Conservation (phyloP, 2,113 vertebrate species). For the Haplochromis burtoni region DNA sequence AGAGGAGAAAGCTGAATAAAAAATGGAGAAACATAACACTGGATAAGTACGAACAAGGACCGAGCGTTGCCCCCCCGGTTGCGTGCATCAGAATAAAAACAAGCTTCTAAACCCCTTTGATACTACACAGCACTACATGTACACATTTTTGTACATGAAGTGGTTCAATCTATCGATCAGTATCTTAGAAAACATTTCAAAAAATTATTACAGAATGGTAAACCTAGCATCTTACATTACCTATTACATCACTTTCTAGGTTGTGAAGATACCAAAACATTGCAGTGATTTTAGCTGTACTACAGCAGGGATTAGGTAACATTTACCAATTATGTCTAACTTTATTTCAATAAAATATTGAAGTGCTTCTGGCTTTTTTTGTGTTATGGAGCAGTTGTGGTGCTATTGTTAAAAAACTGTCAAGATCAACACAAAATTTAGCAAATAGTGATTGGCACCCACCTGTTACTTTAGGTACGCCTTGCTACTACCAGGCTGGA, state of each 20-base stretch:
- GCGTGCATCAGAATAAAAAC: background rate
- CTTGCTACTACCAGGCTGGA: background rate
- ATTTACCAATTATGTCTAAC: background rate
- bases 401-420: background rate
- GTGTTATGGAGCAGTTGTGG: fast-evolving
- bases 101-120: background rate
- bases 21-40: background rate
- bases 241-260: background rate
- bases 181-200: background rate
- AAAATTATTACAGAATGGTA: background rate
- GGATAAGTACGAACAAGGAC: background rate
- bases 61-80: background rate
- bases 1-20: background rate
- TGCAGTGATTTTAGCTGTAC: background rate
- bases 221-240: background rate
- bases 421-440: background rate
- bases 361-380: background rate
- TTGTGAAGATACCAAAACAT: background rate
- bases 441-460: background rate
- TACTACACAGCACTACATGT: background rate
- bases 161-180: background rate
- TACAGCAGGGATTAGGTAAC: background rate
- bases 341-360: background rate
- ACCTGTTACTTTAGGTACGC: background rate
- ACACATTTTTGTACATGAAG: background rate